Base-by-base conservation (phyloP, 2,888 invertebrate genomes). In the Diaprepes abbreviatus region DNA sequence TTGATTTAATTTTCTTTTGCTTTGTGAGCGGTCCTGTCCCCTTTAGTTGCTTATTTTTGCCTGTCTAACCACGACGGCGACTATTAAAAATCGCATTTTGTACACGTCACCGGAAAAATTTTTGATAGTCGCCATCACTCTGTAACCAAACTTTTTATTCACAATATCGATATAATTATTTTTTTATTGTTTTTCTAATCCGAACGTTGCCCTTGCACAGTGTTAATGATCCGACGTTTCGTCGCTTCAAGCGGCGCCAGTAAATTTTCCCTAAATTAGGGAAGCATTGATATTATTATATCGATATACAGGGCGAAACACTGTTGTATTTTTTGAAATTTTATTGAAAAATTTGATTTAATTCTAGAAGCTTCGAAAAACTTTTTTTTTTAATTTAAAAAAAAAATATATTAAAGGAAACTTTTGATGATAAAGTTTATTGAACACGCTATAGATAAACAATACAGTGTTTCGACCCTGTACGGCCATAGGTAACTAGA, bases 11-110 rank as follows among this genome's bases (percentile, higher is more conserved):
- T 67, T 62, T 70, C 67, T 65, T 69, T 66, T 72, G 70, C 70
- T 70, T 72, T 70, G 62, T 55, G 54, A 59, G 72, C 72, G 72
- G 70, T 59, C 66, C 70, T 54, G 16, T 63, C 58, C 62, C 48
- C 19, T 59, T 70, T 72, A 70, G 62, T 66, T 57, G 70, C 70
- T 64, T 72, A 58, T 63, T 71, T 66, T 71, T 71, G 55, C 63
- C 63, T 63, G 40, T 67, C 43, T 60, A 54, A 31, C 54, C 36
- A 63, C 24, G 10, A 9, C 38, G 35, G 12, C 35, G 5, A 1
- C 57, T 45, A 55, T 65, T 55, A 55, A 50, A 60, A 60, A 52
- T 45, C 52, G 43, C 52, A 31, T 21, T n/a, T n/a, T 4, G 4
- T 50, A n/a, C 4, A 24, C 36, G 35, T 7, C 9, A n/a, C 12